Percentiles rank a stretch among this genome's conserved stretches.
Conservation (phyloP, 2,797 vertebrate genomes). For the Microhierax caerulescens region DNA sequence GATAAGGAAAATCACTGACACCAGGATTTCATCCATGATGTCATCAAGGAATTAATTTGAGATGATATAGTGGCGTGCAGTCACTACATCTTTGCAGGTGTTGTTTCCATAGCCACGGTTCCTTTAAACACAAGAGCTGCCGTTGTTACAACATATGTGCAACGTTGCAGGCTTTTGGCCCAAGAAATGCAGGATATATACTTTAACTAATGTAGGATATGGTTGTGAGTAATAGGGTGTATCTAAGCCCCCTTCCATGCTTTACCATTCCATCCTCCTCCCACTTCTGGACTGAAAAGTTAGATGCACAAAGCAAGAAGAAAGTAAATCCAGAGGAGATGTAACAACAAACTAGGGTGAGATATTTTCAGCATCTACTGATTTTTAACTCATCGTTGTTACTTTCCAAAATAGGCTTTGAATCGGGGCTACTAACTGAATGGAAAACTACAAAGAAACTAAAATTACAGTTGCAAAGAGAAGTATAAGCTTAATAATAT, state of each 20-base stretch:
- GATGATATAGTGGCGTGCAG: not conserved
- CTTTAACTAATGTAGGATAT: not conserved
- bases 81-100: not conserved
- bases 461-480: not conserved
- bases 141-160: fast-evolving
- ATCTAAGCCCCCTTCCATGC: not conserved
- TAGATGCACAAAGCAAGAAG: not conserved
- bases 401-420: not conserved
- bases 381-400: not conserved
- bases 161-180: not conserved
- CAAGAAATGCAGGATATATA: not conserved
- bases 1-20: not conserved
- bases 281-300: not conserved
- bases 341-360: not conserved
- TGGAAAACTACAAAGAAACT: not conserved
- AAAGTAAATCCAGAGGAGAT: not conserved
- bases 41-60: not conserved
- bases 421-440: not conserved
- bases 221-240: not conserved
- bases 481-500: not conserved
- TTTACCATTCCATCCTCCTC: not conserved
- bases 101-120: not conserved
- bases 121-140: not conserved
- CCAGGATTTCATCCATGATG: not conserved
- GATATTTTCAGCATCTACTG: not conserved